Conservation (phyloP, 2,888 invertebrate species). For the Xylota sylvarum region DNA sequence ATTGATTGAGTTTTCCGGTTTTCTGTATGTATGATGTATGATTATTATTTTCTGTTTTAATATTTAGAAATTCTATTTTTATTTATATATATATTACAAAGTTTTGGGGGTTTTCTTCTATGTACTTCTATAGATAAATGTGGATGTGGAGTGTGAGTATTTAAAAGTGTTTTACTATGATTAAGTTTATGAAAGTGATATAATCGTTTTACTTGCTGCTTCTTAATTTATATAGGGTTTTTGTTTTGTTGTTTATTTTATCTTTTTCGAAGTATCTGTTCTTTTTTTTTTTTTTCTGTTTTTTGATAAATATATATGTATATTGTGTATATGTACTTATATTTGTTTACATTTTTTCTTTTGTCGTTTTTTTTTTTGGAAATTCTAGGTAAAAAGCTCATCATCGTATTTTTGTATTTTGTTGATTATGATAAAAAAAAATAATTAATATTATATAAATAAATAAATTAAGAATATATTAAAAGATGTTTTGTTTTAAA, state of each 20-base stretch:
- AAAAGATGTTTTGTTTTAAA: slow-evolving; percentile 7
- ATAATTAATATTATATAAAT: not conserved
- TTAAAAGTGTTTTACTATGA: slow-evolving; percentile 35
- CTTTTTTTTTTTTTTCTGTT: too few species aligned
- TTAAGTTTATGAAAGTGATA: slow-evolving; percentile 51
- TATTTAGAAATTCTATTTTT: slow-evolving; percentile 36
- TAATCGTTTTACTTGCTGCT: slow-evolving; percentile 14
- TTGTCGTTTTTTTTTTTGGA: slow-evolving; percentile 36
- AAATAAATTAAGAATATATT: slow-evolving; percentile 39
- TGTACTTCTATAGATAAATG: slow-evolving; percentile 40
- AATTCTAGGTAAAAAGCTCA: slow-evolving; percentile 68
- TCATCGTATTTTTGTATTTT: slow-evolving; percentile 61
- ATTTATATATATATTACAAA: slow-evolving; percentile 60
- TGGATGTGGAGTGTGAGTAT: slow-evolving; percentile 49
- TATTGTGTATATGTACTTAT: slow-evolving; percentile 1
- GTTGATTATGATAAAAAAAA: slow-evolving; percentile 35
- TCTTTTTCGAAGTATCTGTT: slow-evolving; percentile 15
- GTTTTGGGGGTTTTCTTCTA: slow-evolving; percentile 16
- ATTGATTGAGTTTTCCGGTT: slow-evolving; percentile 68
- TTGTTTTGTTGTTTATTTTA: slow-evolving; percentile 6
- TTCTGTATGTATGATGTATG: slow-evolving; percentile 33
- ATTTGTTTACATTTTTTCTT: slow-evolving; percentile 26
- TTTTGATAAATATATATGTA: slow-evolving; percentile 35
- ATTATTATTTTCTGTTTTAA: slow-evolving; percentile 19
- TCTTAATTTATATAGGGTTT: slow-evolving; percentile 8